Conservation (phyloP, 2,113 vertebrate genomes). For the Enhydra lutris region DNA sequence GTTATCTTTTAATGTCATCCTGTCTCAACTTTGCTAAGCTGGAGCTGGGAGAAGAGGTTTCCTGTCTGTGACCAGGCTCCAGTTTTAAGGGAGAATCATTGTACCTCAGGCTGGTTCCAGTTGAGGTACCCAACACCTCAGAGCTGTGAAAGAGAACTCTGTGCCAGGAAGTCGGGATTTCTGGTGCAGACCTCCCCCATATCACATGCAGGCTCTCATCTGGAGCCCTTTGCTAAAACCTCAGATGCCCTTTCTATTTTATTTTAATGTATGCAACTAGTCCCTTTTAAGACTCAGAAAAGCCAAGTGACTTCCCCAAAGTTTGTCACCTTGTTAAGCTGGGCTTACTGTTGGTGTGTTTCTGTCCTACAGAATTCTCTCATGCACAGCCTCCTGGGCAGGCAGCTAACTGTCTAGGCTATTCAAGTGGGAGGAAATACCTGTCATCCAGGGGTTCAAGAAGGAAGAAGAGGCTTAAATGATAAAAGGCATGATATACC, state of each 20-base stretch:
- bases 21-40: neutral
- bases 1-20: neutral
- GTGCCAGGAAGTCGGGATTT: neutral
- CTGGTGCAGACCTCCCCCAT: neutral
- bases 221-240: neutral
- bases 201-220: neutral
- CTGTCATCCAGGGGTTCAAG: neutral
- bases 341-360: neutral
- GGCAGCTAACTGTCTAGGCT: neutral
- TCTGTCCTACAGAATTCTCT: neutral
- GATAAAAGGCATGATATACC: neutral
- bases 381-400: neutral
- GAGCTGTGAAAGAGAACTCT: neutral
- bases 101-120: neutral
- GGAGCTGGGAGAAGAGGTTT: neutral
- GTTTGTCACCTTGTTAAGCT: neutral
- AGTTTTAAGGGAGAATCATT: neutral
- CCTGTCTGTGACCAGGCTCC: neutral
- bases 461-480: neutral
- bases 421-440: neutral
- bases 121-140: neutral
- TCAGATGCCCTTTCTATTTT: neutral
- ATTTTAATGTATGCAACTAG: neutral
- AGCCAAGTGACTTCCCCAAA: constrained; percentile 8
- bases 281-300: neutral